A percentile compares a stretch with the other conserved stretches of the same genome.
These are phyloP conservation scores for Aplodontia rufa DNA, from an alignment of 2,113 vertebrate species.

Conservation along the genomic window DNA sequence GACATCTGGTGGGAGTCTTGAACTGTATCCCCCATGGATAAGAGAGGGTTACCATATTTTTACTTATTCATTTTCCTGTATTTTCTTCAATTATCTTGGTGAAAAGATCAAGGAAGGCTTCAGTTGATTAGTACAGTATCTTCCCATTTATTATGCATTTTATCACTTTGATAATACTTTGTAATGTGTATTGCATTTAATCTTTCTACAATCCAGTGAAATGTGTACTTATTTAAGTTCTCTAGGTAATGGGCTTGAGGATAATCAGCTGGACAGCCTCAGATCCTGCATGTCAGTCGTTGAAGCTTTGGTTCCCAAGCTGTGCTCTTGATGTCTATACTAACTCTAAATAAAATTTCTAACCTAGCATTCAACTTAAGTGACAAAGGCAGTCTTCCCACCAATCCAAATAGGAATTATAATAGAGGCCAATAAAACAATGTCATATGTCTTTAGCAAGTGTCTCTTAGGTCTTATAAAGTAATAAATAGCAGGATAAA, in stretches of 20 bases:
- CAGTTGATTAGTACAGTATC: not conserved
- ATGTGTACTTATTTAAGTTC: not conserved
- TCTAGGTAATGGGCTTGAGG: not conserved
- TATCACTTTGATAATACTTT: not conserved
- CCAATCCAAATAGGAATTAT: conserved; percentile 1
- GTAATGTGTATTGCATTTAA: not conserved
- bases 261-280: not conserved
- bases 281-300: not conserved
- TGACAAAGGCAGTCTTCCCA: not conserved
- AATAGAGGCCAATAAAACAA: not conserved
- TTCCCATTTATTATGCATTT: not conserved
- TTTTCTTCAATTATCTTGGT: not conserved
- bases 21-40: not conserved
- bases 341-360: not conserved
- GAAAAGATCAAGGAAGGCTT: not conserved
- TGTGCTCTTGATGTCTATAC: not conserved
- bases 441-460: not conserved
- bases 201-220: not conserved
- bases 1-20: not conserved
- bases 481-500: not conserved
- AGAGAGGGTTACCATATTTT: not conserved
- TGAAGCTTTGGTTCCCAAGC: not conserved
- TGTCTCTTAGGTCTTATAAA: not conserved
- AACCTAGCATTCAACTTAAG: not conserved
- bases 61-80: not conserved